phyloP scores from a whole-genome alignment of 2,113 vertebrate species.

The Ornithorhynchus anatinus region DNA sequence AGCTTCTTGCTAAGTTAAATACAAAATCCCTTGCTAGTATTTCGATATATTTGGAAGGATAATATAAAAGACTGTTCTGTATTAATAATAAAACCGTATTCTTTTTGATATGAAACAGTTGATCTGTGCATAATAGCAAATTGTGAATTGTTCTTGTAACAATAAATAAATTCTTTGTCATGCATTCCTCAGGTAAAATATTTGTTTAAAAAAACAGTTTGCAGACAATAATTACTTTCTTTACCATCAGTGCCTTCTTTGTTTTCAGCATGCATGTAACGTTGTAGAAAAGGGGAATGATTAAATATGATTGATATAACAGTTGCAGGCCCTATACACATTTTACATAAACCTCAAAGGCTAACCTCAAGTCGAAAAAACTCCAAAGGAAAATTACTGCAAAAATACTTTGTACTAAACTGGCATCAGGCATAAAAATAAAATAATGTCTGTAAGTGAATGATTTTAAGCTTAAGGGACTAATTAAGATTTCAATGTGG shows the following conservation, averaged over 20 bases:
- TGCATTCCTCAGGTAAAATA: conserved; percentile 11
- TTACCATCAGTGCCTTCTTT: conserved; percentile 17
- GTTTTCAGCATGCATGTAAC: conserved; percentile 11
- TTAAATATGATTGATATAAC: conserved; percentile 48
- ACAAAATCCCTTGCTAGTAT: background rate
- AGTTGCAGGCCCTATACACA: background rate
- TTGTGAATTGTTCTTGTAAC: background rate
- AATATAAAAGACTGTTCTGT: conserved; percentile 10
- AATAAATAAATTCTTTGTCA: conserved; percentile 7
- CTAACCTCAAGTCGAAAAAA: conserved; percentile 46
- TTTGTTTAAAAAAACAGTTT: background rate
- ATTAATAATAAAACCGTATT: background rate
- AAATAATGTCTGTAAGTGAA: conserved; percentile 39
- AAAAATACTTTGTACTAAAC: conserved; percentile 45
- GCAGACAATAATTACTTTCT: conserved; percentile 8
- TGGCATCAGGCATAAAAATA: conserved; percentile 52
- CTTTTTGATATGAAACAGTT: conserved; percentile 19
- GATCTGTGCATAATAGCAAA: conserved; percentile 12
- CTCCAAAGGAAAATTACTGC: conserved; percentile 54
- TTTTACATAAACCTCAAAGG: conserved; percentile 51
- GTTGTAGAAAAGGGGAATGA: conserved; percentile 23
- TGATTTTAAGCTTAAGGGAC: conserved; percentile 46
- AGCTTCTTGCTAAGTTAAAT: background rate
- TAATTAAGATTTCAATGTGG: conserved; percentile 58
- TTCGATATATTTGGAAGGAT: conserved; percentile 43